Evolutionary conservation across 2,797 vertebrate genomes (phyloP).

Genomic region (Pempheris klunzingeri): DNA sequence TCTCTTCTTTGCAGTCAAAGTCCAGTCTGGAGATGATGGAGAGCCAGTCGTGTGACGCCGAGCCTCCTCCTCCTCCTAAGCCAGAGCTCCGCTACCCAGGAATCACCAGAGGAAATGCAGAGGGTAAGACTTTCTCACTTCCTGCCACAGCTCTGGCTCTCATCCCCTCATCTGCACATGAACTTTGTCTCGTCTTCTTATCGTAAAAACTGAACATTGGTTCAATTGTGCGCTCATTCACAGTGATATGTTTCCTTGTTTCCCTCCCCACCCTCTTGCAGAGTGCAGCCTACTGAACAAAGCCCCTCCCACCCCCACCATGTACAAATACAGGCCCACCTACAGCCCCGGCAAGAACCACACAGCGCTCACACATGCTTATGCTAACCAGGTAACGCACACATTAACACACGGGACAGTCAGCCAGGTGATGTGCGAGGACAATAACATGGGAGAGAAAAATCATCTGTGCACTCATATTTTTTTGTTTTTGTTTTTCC

Average conservation of each 20-base stretch:
- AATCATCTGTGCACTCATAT: not conserved
- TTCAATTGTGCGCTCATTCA: not conserved
- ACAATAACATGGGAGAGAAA: not conserved
- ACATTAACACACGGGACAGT: not conserved
- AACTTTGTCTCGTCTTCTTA: not conserved
- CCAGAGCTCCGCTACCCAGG: conserved; percentile 92
- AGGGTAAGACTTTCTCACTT: conserved; percentile 70
- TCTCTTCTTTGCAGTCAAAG: conserved; percentile 87
- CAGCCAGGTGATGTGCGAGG: not conserved
- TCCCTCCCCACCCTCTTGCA: conserved; percentile 59
- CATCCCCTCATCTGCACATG: too few relatives aligned
- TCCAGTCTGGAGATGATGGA: conserved; percentile 97
- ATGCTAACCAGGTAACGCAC: conserved; percentile 86
- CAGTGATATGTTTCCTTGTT: not conserved
- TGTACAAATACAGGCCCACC: conserved; percentile 96
- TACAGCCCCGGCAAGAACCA: conserved; percentile 93
- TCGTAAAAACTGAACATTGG: too few relatives aligned
- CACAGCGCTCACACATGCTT: conserved; percentile 87
- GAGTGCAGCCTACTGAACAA: conserved; percentile 92
- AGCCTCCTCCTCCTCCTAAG: conserved; percentile 96
- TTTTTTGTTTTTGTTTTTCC: conserved; percentile 52
- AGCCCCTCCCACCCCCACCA: conserved; percentile 95
- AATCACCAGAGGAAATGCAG: conserved; percentile 79
- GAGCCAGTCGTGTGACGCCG: conserved; percentile 96
- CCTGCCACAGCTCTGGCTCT: not conserved